phyloP scores from a whole-genome alignment of 2,888 invertebrate genomes.

The Anthoptus insignis region DNA sequence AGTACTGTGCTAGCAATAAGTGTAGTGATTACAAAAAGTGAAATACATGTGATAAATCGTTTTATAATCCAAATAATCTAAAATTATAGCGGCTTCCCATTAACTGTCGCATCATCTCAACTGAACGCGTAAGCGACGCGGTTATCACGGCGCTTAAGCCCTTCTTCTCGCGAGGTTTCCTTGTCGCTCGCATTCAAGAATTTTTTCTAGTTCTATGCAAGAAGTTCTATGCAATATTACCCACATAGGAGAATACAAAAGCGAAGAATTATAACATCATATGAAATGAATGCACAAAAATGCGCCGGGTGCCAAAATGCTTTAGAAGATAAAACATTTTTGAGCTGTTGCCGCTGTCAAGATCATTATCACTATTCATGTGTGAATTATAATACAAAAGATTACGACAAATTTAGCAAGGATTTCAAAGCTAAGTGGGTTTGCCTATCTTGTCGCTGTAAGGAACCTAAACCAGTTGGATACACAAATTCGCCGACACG shows the following conservation, averaged over 20 bases:
- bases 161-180: background rate
- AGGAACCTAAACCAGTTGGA: constrained; percentile 3
- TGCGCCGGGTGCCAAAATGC: background rate
- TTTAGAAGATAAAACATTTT: background rate
- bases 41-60: too few relatives aligned
- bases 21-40: too few relatives aligned
- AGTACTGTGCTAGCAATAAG: too few relatives aligned
- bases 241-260: too few relatives aligned
- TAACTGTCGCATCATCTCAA: too few relatives aligned
- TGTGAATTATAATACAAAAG: background rate
- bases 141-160: background rate
- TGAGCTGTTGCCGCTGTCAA: background rate
- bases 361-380: background rate
- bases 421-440: background rate
- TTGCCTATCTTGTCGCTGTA: background rate
- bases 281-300: background rate
- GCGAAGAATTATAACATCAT: background rate
- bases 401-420: background rate
- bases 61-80: too few relatives aligned
- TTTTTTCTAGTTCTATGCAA: too few relatives aligned
- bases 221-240: background rate
- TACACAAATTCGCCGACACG: constrained; percentile 11
- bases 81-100: too few relatives aligned
- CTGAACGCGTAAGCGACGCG: background rate
- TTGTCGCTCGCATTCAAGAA: background rate